phyloP scores from a whole-genome alignment of 64 coral and sea anemone genomes.

The Stichodactyla helianthus region DNA sequence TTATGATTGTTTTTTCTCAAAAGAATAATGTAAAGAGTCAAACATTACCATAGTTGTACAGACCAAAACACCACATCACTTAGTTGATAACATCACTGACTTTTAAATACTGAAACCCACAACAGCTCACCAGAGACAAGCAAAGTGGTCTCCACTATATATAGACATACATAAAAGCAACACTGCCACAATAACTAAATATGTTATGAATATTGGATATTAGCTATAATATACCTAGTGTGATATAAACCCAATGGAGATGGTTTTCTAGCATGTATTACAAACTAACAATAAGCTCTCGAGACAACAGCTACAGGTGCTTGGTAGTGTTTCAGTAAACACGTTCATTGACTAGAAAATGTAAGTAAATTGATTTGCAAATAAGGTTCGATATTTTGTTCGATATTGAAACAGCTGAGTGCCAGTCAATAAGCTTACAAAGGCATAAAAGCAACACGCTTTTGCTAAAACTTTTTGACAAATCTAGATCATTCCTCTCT shows the following conservation, averaged over 20 bases:
- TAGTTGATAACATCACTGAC: neutral
- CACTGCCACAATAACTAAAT: too few relatives aligned
- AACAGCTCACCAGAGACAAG: neutral
- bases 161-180: neutral
- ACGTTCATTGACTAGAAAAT: neutral
- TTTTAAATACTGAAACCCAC: neutral
- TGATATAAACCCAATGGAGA: too few relatives aligned
- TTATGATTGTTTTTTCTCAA: too few relatives aligned
- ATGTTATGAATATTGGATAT: too few relatives aligned
- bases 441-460: neutral
- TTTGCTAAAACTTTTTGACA: neutral
- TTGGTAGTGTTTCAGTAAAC: neutral
- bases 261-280: too few relatives aligned
- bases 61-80: too few relatives aligned
- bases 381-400: neutral
- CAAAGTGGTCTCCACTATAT: neutral
- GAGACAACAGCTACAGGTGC: neutral
- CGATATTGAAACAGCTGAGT: neutral
- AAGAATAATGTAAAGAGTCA: too few relatives aligned
- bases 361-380: neutral
- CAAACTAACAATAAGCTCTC: too few relatives aligned
- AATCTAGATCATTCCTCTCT: neutral
- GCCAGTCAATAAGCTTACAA: neutral
- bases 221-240: too few relatives aligned
- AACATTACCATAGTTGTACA: too few relatives aligned